Evolutionary conservation across 2,888 invertebrate species (phyloP).

Genomic region (Protodeltote pygarga): DNA sequence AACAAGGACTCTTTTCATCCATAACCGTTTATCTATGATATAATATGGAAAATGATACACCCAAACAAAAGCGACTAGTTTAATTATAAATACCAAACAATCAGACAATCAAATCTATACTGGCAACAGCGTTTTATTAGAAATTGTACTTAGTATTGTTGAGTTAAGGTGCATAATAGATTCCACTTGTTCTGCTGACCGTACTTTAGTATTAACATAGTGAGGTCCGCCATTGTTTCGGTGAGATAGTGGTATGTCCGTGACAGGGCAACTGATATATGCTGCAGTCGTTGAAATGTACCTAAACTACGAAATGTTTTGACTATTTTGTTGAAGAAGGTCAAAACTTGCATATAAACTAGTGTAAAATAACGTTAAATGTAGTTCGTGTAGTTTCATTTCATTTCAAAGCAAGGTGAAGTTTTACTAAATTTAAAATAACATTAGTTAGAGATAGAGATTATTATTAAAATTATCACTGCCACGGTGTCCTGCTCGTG

Average conservation of each 20-base stretch:
- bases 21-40: no score
- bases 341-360: conserved; percentile 26
- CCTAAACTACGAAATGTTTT: no score
- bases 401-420: not conserved
- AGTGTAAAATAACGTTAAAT: conserved; percentile 5
- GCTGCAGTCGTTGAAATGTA: conserved; percentile 15
- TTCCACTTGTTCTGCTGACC: no score
- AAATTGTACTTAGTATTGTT: no score
- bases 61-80: not conserved
- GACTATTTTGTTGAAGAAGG: conserved; percentile 21
- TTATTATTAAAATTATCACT: no score
- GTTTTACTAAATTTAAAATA: not conserved
- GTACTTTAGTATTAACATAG: conserved; percentile 26
- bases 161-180: no score
- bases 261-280: conserved; percentile 26
- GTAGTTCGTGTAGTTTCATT: conserved; percentile 4
- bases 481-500: no score
- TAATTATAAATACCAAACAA: conserved; percentile 19
- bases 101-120: conserved; percentile 26
- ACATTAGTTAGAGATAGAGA: no score
- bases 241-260: conserved; percentile 22
- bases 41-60: not conserved
- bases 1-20: no score
- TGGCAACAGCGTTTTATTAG: no score
- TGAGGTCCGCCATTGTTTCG: conserved; percentile 24